Conservation (phyloP, 2,113 vertebrate genomes). For the Tor tambroides region DNA sequence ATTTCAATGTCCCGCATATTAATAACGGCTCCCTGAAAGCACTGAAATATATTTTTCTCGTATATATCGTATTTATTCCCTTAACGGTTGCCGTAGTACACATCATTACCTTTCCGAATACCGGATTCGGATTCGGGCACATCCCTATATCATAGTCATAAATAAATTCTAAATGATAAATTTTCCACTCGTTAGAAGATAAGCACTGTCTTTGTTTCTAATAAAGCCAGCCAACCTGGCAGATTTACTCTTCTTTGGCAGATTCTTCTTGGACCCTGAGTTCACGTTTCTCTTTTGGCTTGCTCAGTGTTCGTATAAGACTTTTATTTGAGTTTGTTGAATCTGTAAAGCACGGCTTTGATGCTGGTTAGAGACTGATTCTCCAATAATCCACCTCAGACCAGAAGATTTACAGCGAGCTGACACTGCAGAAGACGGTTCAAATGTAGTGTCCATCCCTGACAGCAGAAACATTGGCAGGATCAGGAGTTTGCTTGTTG, state of each 20-base stretch:
- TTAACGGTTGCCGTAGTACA: too few relatives aligned
- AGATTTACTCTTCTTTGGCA: neutral
- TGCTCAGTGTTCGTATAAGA: neutral
- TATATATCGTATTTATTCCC: too few relatives aligned
- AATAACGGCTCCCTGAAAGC: too few relatives aligned
- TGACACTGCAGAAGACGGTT: neutral
- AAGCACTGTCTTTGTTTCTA: neutral
- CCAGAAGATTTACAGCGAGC: neutral
- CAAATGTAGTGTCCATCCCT: neutral
- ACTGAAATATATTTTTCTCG: too few relatives aligned
- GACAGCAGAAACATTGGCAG: conserved; percentile 15
- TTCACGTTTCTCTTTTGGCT: neutral
- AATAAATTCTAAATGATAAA: too few relatives aligned
- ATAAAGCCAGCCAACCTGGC: neutral
- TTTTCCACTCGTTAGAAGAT: too few relatives aligned
- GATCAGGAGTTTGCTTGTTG: conserved; percentile 10
- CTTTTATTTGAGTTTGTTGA: neutral
- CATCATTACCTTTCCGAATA: too few relatives aligned
- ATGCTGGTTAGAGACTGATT: conserved; percentile 8
- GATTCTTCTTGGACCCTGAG: neutral
- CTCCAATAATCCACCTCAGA: neutral
- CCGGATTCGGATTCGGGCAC: too few relatives aligned
- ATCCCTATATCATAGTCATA: too few relatives aligned
- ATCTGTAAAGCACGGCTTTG: neutral
- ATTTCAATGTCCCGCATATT: too few relatives aligned